A percentile compares a stretch with the other conserved stretches of the same genome.
Evolutionary conservation across 2,888 invertebrate genomes (phyloP).

Genomic region (Watsonalla cultraria): DNA sequence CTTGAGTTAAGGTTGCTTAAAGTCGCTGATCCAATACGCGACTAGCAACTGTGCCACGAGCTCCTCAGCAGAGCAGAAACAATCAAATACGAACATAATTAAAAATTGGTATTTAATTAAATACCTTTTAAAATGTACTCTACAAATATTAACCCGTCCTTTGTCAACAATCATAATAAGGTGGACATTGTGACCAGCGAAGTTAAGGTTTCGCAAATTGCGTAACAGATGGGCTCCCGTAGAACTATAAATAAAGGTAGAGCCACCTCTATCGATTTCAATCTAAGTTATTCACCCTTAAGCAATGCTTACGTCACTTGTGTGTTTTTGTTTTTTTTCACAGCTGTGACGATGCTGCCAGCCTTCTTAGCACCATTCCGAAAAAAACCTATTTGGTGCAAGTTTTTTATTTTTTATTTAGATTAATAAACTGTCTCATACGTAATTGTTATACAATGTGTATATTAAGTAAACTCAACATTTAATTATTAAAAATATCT

Average conservation of each 20-base stretch:
- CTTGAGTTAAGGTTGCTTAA: too few species aligned
- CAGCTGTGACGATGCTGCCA: too few species aligned
- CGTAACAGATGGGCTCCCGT: slow-evolving; percentile 16
- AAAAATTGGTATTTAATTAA: neutral
- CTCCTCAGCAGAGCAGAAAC: too few species aligned
- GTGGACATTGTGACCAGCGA: neutral
- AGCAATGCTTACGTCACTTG: slow-evolving; percentile 17
- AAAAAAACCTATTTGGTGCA: slow-evolving; percentile 4
- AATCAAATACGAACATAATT: neutral
- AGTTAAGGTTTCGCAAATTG: slow-evolving; percentile 17
- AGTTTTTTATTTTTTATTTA: neutral
- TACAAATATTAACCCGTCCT: neutral
- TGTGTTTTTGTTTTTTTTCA: too few species aligned
- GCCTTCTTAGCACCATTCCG: neutral
- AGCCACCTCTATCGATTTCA: slow-evolving; percentile 3
- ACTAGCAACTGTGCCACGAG: too few species aligned
- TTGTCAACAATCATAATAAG: neutral
- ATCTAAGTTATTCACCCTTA: slow-evolving; percentile 11
- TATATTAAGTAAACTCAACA: too few species aligned
- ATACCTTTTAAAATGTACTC: neutral
- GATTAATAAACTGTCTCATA: too few species aligned
- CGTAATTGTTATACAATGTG: too few species aligned
- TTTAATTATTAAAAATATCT: too few species aligned
- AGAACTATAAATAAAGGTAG: slow-evolving; percentile 3
- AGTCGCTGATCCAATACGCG: too few species aligned